A percentile compares a stretch with the other conserved stretches of the same genome.
Evolutionary conservation across 2,113 vertebrate species (phyloP).

Genomic region (Toxostoma redivivum): DNA sequence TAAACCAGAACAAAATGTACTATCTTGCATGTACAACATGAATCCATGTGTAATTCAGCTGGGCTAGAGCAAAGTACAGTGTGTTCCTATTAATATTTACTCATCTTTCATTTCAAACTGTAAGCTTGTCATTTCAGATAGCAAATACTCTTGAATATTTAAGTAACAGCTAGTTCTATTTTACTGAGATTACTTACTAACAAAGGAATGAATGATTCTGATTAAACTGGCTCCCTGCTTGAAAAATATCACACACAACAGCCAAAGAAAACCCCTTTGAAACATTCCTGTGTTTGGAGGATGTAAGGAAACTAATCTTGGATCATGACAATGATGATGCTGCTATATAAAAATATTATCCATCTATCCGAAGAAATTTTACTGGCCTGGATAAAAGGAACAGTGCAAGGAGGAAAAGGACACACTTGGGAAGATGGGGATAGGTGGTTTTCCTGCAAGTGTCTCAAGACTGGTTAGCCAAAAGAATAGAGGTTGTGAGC

Average conservation of each 20-base stretch:
- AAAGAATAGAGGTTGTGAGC: not conserved
- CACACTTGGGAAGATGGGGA: not conserved
- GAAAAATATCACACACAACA: constrained; percentile 38
- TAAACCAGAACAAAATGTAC: constrained; percentile 25
- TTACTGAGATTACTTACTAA: constrained; percentile 69
- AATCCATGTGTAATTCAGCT: not conserved
- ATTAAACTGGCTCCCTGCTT: constrained; percentile 53
- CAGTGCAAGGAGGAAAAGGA: not conserved
- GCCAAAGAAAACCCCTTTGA: constrained; percentile 61
- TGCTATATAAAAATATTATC: constrained; percentile 29
- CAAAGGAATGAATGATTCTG: constrained; percentile 70
- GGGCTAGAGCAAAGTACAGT: not conserved
- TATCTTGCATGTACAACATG: not conserved
- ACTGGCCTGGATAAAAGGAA: not conserved
- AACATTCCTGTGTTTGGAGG: constrained; percentile 22
- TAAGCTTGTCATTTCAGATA: constrained; percentile 54
- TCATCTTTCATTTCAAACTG: constrained; percentile 38
- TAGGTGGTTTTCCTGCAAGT: not conserved
- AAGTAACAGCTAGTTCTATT: constrained; percentile 60
- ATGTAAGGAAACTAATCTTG: constrained; percentile 26
- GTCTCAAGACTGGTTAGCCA: not conserved
- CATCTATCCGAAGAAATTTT: not conserved
- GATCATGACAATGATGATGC: not conserved
- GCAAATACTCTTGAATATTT: constrained; percentile 59
- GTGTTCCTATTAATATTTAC: constrained; percentile 42